Base-by-base conservation (phyloP, 1,140 invertebrate genomes). In the Leptestheria dahalacensis region DNA sequence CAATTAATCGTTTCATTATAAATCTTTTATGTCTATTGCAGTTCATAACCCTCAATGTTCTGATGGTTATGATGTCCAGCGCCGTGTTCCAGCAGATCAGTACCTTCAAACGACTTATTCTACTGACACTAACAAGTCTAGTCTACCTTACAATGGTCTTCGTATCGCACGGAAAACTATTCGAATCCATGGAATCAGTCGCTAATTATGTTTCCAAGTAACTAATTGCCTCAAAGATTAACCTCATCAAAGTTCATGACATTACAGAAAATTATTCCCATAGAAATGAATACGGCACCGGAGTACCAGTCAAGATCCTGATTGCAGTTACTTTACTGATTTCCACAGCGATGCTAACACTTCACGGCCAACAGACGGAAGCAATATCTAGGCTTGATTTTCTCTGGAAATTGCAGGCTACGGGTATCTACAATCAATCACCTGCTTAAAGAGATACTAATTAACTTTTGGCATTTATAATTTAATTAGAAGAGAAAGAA, bases 351-450 rank as follows among this genome's bases (percentile, higher is more conserved):
- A 81, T 85, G 1, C 74, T 91, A 50, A 79, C 88, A 62, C 77
- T 91, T 50, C 91, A 95, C 71, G 86, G 86, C 1, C 86, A 90
- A 64, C 90, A 94, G 71, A 88, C 84, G 0, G 89, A 92, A 71
- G 84, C 86, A 53, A 91, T 88, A 1, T 87, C 87, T 68, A 41
- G 76, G 51, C 74, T 96, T 48, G 91, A 94, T 72, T 94, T 93
- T 68, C 81, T 95, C 28, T 96, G 91, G 91, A 93, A 94, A 74
- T 73, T 91, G 25, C 90, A 94, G 74, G 88, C 87, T 15, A 88
- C 83, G 60, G 83, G 84, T 85, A 70, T 68, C 62, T 25, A 52
- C 21, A 20, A 26, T 53, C 52, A 29, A 57, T 18, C 11, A 15
- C 24, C 23, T 61, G 46, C 6, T 48, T n/a, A 15, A 41, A 53